Conservation (phyloP, 2,797 vertebrate species). For the Argya squamiceps region DNA sequence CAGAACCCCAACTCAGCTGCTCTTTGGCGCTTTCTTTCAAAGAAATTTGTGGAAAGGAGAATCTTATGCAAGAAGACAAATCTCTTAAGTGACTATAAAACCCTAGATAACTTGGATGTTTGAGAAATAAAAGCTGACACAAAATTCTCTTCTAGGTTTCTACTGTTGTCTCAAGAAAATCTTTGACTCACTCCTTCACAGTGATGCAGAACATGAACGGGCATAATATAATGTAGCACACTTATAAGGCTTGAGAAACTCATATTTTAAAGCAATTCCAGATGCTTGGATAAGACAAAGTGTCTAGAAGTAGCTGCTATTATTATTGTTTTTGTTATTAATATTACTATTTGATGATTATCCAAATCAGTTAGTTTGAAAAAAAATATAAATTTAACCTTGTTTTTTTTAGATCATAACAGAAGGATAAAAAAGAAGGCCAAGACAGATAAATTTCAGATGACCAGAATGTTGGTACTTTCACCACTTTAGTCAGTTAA, state of each 20-base stretch:
- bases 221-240: neutral
- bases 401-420: neutral
- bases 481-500: neutral
- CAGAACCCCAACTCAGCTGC: neutral
- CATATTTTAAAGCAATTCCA: neutral
- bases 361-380: neutral
- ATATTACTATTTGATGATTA: neutral
- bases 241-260: neutral
- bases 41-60: neutral
- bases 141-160: neutral
- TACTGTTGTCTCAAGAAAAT: neutral
- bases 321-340: neutral
- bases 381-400: neutral
- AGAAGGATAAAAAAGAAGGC: neutral
- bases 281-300: neutral
- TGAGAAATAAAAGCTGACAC: neutral
- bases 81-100: neutral
- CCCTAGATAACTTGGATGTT: neutral
- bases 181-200: neutral
- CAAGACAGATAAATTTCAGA: neutral
- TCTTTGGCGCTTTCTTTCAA: neutral
- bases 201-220: fast-evolving
- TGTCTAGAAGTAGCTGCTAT: neutral
- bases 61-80: neutral
- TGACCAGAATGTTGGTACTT: neutral